Percentiles rank a stretch among this genome's conserved stretches.
These are phyloP conservation scores for Watsonalla binaria DNA, from an alignment of 2,888 invertebrate species.

Conservation along the genomic window DNA sequence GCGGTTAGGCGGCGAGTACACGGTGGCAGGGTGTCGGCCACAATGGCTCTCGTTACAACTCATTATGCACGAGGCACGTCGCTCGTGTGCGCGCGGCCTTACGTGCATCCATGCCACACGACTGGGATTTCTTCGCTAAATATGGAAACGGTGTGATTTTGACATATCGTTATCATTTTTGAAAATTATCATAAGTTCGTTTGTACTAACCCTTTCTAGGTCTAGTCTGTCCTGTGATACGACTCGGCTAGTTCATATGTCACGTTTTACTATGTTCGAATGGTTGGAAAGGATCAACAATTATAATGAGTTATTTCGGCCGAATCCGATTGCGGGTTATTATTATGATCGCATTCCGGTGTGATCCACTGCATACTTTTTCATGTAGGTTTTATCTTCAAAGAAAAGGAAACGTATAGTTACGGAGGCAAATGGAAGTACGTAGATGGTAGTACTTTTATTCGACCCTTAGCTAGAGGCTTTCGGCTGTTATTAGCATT, in stretches of 20 bases:
- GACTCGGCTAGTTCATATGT: no score
- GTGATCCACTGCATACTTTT: no score
- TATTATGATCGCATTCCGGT: no score
- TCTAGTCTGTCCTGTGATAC: no score
- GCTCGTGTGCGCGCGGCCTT: neutral
- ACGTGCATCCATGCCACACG: neutral
- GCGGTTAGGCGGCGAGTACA: conserved; percentile 8
- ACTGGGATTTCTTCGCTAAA: neutral
- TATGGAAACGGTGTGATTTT: neutral
- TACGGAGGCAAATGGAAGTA: neutral
- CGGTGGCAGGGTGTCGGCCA: conserved; percentile 14
- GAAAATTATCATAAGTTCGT: no score
- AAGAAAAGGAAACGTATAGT: neutral
- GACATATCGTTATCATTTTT: no score
- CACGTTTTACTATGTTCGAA: no score
- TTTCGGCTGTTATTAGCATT: neutral
- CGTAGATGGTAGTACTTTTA: neutral
- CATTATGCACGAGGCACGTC: conserved; percentile 25
- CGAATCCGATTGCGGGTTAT: no score
- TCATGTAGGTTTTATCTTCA: no score
- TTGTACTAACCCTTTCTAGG: no score
- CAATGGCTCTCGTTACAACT: conserved; percentile 35
- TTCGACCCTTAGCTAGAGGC: neutral
- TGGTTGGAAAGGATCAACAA: no score
- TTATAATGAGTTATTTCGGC: no score